Evolutionary conservation across 2,888 invertebrate species (phyloP).

Genomic region (Ypsolopha scabrella): DNA sequence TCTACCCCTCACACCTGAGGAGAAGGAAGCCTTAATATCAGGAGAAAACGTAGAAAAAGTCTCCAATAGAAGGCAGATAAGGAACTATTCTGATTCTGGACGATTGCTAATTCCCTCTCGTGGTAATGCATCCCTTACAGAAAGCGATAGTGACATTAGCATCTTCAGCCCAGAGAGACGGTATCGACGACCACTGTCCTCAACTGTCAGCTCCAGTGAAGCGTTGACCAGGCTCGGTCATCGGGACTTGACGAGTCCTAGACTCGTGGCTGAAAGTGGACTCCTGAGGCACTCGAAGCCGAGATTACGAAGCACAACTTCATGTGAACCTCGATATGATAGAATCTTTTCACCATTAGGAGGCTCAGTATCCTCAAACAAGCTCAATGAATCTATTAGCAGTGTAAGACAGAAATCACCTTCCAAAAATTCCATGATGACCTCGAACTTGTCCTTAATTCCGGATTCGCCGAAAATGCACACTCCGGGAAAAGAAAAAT

Average conservation of each 20-base stretch:
- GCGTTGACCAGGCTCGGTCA: slow-evolving; percentile 48
- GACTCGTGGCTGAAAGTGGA: slow-evolving; percentile 47
- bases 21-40: slow-evolving; percentile 55
- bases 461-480: slow-evolving; percentile 60
- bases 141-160: slow-evolving; percentile 60
- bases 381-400: slow-evolving; percentile 45
- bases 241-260: slow-evolving; percentile 49
- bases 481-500: slow-evolving; percentile 61
- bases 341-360: slow-evolving; percentile 55
- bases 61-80: slow-evolving; percentile 37
- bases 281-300: slow-evolving; percentile 42
- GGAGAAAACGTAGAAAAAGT: slow-evolving; percentile 33
- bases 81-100: slow-evolving; percentile 34
- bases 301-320: slow-evolving; percentile 52
- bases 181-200: slow-evolving; percentile 51
- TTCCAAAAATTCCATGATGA: slow-evolving; percentile 44
- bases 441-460: slow-evolving; percentile 57
- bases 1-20: slow-evolving; percentile 62
- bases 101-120: slow-evolving; percentile 37
- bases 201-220: slow-evolving; percentile 56
- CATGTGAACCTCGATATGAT: slow-evolving; percentile 58
- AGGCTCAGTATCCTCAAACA: slow-evolving; percentile 47
- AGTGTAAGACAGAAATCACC: slow-evolving; percentile 38
- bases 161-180: slow-evolving; percentile 48
- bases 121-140: slow-evolving; percentile 51